Percentiles rank a stretch among this genome's conserved stretches.
phyloP scores from a whole-genome alignment of 1,140 invertebrate genomes.

The Drosophila gunungcola region DNA sequence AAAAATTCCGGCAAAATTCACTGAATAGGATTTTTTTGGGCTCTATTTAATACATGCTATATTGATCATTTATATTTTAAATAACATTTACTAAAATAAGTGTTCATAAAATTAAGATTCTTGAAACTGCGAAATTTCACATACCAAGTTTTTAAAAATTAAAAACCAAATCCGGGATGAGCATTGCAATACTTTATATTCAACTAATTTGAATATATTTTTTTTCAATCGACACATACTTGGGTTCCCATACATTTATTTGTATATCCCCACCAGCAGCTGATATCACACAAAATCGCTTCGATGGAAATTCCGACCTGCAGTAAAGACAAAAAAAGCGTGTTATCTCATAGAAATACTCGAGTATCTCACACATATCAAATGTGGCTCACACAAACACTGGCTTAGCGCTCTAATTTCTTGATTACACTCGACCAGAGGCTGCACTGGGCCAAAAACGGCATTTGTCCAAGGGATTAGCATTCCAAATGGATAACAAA shows the following conservation, averaged over 20 bases:
- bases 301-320: slow-evolving; percentile 48
- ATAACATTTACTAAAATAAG: too few species aligned
- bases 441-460: slow-evolving; percentile 35
- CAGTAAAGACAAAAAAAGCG: slow-evolving; percentile 19
- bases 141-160: too few species aligned
- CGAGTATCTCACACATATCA: slow-evolving; percentile 21
- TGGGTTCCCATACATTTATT: not conserved
- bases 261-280: slow-evolving; percentile 43
- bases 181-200: too few species aligned
- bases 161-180: too few species aligned
- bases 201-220: too few species aligned
- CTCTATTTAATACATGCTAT: too few species aligned
- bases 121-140: too few species aligned
- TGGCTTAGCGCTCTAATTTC: slow-evolving; percentile 65
- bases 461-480: slow-evolving; percentile 67
- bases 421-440: slow-evolving; percentile 68
- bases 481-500: slow-evolving; percentile 60
- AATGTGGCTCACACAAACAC: slow-evolving; percentile 19
- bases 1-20: not conserved
- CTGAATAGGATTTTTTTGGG: not conserved
- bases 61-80: too few species aligned
- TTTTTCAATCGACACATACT: too few species aligned
- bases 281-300: slow-evolving; percentile 57
- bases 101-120: too few species aligned
- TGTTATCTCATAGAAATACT: slow-evolving; percentile 41